Base-by-base conservation (phyloP, 2,797 vertebrate species). In the Telmatherina bonti region DNA sequence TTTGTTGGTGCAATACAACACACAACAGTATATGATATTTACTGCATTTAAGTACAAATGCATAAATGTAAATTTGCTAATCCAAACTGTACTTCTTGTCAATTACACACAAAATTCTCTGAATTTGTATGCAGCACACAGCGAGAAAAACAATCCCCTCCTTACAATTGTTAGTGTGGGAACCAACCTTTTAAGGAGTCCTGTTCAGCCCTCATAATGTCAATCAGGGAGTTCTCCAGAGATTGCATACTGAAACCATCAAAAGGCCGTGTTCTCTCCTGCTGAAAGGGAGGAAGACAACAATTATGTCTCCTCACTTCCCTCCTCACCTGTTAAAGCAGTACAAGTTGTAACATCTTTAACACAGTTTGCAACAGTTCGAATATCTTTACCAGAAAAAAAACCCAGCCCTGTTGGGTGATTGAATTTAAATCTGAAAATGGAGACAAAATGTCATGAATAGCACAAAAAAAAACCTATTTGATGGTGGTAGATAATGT, bases 191-290 rank as follows among this genome's bases (percentile, higher is more conserved):
- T 99, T 91, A 99, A 94, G 77, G 97, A 98, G 94, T 99, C 98
- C 90, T 97, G 98, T 93, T 99, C 98, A 89, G 98, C 97, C 94
- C 97, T 97, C 97, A 99, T 99, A 93, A 99, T 99, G 95, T 99
- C 98, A 93, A 99, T 99, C 92, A 99, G 94, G 7, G 97, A 99
- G 92, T 96, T 99, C 96, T 99, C 97, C 94, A 99, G 93, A 87
- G 98, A 99, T 86, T 99, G 97, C 97, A 99, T 99, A 89, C 96
- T 95, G 89, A 96, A 96, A 79, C 94, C 93, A 91, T 96, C 98
- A 93, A 99, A 99, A 79, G 97, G 96, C 90, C 97, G 95, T 76
- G 96, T 96, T 86, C 97, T 96, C 88, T 99, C 97, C 97, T 99
- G 94, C 85, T 94, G 91, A 95, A 92, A 94, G 82, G 92, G 54